Evolutionary conservation across 2,113 vertebrate species (phyloP), one percentile per base, ranked within the genome.

Genomic region (Nycticebus coucang): DNA sequence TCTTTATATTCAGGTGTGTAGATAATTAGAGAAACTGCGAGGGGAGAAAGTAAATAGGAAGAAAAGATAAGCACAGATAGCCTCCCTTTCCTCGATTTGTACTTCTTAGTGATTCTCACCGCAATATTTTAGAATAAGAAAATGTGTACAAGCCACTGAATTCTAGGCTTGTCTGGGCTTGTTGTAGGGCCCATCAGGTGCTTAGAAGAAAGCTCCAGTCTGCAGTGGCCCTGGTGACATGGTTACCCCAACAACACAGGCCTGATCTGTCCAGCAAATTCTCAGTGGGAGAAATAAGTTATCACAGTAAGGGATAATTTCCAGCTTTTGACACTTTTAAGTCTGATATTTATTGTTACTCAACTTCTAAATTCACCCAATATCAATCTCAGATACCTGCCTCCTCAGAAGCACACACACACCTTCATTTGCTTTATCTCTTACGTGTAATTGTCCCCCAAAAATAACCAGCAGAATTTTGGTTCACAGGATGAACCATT

Each of bases 151-250:
- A 96, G 53, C 45, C 78, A 57, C 57, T 96, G 69, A 86, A 88
- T 22, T 95, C 75, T 95, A 57, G 94, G 30, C 21, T 64, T 91
- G 33, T 68, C 53, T 71, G 14, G 21, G 4, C 59, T 96, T 95
- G 50, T 72, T n/a, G 14, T 95, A n/a, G 24, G 33, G 77, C 57
- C 62, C 93, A 66, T 64, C 75, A 91, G 66, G 4, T 68, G 93
- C 98, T 97, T 86, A 82, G 92, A 80, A 75, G 74, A 98, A 64
- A 26, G 57, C 72, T 93, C 96, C 4, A 17, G 96, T 72, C 1
- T 28, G 28, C 13, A 80, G 81, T 87, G 94, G 69, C 80, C 1
- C 19, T 78, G 95, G 80, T 71, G 96, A 82, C 41, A 41, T 41
- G 41, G 41, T 41, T 41, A 41, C 35, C 78, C 85, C 13, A 19